Evolutionary conservation across 2,113 vertebrate species (phyloP), one percentile per base, ranked within the genome.

Genomic region (Geococcyx californianus): DNA sequence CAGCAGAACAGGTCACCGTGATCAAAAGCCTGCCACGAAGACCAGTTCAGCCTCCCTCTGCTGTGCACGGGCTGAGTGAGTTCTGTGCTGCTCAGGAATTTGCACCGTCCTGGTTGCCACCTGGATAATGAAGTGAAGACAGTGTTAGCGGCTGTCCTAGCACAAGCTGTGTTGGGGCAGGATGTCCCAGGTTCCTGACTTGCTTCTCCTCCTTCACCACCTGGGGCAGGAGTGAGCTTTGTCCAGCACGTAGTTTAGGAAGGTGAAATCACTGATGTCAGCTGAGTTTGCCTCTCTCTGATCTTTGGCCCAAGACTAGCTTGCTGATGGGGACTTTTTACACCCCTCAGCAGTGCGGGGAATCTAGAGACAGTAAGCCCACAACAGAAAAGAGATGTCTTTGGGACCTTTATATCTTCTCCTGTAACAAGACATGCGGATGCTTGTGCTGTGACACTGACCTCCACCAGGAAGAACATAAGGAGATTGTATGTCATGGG

Each of bases 361-460:
- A 68, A 34, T 21, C 33, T 55, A 47, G n/a, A 76, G 19, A n/a
- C 42, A 31, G 19, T 26, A 83, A 83, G 62, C 12, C 11, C 31
- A 31, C 10, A 47, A 26, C 2, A 10, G 40, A 24, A 31, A 86
- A 42, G 12, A 23, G 33, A 21, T 36, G 5, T 18, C 23, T 83
- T 21, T 64, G 23, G 40, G 20, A 69, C 3, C 3, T 24, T 70
- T 28, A 0, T 5, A 13, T 54, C 45, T 44, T 58, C 28, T 51
- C 12, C 8, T 10, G 4, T 23, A 31, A 45, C 42, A 40, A 6
- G 0, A 4, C 7, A 9, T 0, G 0, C 29, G 31, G 21, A 9
- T 29, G 10, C 10, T n/a, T 0, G 0, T 47, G 13, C 59, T 69
- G 25, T 83, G 72, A n/a, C 25, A 24, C 23, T 34, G 28, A 45